A percentile compares a stretch with the other conserved stretches of the same genome.
Conservation (phyloP, 1,140 invertebrate genomes). For the Zeugodacus cucurbitae region DNA sequence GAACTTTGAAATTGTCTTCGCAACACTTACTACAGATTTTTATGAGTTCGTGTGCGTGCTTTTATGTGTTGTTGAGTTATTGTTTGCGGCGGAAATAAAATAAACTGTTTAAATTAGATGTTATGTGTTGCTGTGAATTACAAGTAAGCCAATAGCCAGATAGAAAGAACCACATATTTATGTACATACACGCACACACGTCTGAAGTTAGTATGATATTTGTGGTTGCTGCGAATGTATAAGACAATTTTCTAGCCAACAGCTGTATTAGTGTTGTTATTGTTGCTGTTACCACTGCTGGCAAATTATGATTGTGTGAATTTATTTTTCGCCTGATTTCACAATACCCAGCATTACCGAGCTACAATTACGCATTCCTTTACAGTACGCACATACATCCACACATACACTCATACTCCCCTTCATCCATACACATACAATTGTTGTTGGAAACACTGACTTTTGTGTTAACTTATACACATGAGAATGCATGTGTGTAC, state of each 20-base stretch:
- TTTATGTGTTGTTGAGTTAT: constrained; percentile 1
- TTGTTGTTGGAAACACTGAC: no score
- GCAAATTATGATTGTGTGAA: constrained; percentile 35
- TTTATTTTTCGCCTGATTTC: constrained; percentile 22
- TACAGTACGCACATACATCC: neutral
- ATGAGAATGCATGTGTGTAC: neutral
- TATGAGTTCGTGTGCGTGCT: neutral
- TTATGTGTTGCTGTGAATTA: constrained; percentile 43
- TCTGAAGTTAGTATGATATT: neutral
- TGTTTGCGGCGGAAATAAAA: constrained; percentile 45
- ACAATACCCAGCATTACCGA: neutral
- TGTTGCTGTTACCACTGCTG: neutral
- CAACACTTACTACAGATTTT: neutral
- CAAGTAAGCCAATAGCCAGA: neutral
- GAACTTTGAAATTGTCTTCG: neutral
- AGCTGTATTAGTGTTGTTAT: neutral
- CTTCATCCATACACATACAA: neutral
- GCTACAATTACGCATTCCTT: neutral
- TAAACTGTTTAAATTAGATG: constrained; percentile 46
- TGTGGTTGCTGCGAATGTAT: neutral
- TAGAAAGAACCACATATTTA: neutral
- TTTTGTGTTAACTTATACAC: no score
- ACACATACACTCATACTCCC: neutral
- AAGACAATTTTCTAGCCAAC: no score
- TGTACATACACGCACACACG: neutral